phyloP scores from a whole-genome alignment of 2,888 invertebrate genomes.

The Acanthococcus lagerstroemiae region DNA sequence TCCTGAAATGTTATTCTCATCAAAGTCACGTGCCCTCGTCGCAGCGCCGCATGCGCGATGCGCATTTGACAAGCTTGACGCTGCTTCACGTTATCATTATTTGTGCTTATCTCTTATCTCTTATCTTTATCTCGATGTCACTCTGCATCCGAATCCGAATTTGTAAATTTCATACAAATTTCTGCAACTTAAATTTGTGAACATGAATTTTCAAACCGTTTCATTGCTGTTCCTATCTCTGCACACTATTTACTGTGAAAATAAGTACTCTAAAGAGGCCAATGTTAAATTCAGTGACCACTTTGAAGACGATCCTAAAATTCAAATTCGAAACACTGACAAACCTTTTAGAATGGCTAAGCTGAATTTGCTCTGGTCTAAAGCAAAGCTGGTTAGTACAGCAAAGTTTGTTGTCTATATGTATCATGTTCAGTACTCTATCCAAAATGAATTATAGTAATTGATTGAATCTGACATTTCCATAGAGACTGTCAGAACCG shows the following conservation, averaged over 20 bases:
- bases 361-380: conserved; percentile 77
- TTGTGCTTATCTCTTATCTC: too few species aligned
- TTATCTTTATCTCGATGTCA: too few species aligned
- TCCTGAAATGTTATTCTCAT: too few species aligned
- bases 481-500: conserved; percentile 66
- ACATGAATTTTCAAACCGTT: too few species aligned
- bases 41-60: too few species aligned
- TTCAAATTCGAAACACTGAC: conserved; percentile 60
- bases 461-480: not conserved
- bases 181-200: too few species aligned
- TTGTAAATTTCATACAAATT: too few species aligned
- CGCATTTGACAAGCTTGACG: too few species aligned
- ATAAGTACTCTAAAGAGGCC: conserved; percentile 24
- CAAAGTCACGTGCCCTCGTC: too few species aligned
- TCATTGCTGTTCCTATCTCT: not conserved
- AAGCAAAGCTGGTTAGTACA: conserved; percentile 69
- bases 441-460: too few species aligned
- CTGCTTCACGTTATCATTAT: too few species aligned
- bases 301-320: conserved; percentile 39
- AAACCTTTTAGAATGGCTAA: conserved; percentile 85
- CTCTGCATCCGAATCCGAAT: too few species aligned
- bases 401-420: not conserved
- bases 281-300: conserved; percentile 20
- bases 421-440: not conserved
- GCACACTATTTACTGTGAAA: not conserved